phyloP scores from a whole-genome alignment of 2,797 vertebrate species.

The Manis javanica region DNA sequence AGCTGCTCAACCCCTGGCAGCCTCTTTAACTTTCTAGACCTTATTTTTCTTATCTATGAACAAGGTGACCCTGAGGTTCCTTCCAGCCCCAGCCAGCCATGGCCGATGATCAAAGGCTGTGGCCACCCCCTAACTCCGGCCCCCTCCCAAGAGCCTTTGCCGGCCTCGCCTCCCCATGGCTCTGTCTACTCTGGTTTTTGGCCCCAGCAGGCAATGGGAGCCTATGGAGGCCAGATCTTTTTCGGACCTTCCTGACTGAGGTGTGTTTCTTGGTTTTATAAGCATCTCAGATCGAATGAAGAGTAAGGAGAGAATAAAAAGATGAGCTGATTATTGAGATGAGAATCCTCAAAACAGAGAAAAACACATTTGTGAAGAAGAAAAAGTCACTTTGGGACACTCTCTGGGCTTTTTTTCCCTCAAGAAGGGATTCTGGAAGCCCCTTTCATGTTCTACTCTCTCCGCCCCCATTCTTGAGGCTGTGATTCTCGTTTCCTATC shows the following conservation, averaged over 20 bases:
- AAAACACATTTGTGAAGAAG: neutral
- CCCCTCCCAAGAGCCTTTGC: neutral
- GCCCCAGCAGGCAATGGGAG: fast-evolving
- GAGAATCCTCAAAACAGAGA: neutral
- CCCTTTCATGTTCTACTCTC: neutral
- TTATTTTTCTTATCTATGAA: slow-evolving; percentile 13
- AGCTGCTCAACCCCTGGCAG: neutral
- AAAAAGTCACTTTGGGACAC: neutral
- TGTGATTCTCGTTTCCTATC: neutral
- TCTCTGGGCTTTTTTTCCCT: too few species aligned
- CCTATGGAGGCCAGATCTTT: neutral
- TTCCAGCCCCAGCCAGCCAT: neutral
- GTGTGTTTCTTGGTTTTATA: neutral
- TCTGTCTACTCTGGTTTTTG: neutral
- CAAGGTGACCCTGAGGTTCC: neutral
- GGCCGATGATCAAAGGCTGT: neutral
- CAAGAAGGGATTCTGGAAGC: neutral
- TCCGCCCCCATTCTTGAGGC: neutral
- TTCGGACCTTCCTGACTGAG: neutral
- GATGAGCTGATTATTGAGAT: neutral
- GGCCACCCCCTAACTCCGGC: neutral
- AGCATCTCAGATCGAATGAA: neutral
- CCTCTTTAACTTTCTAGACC: neutral
- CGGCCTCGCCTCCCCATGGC: neutral
- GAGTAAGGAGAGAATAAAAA: neutral